Evolutionary conservation across 2,113 vertebrate species (phyloP).

Genomic region (Gymnorhina tibicen): DNA sequence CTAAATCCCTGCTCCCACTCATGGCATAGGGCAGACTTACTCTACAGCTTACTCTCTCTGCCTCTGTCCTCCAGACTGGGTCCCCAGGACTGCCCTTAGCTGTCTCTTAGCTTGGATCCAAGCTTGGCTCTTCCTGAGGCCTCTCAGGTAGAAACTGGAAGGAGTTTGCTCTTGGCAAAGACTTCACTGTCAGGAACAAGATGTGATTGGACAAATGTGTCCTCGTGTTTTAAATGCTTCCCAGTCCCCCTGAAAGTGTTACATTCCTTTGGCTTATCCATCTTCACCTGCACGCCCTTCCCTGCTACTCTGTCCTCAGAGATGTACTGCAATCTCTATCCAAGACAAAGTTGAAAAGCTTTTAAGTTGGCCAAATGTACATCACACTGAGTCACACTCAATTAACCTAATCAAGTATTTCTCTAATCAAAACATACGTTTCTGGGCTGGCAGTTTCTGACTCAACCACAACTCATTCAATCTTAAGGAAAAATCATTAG

Average conservation of each 20-base stretch:
- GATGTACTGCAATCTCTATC: neutral
- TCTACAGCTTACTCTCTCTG: neutral
- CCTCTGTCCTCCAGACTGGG: neutral
- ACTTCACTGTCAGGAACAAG: neutral
- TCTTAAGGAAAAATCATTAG: constrained; percentile 56
- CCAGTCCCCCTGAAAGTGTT: neutral
- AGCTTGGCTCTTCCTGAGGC: accelerated
- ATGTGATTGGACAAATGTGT: neutral
- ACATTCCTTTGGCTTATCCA: accelerated
- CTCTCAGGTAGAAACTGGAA: neutral
- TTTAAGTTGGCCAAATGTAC: neutral
- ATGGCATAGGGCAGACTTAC: neutral
- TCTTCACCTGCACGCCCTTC: neutral
- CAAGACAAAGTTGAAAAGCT: constrained; percentile 12
- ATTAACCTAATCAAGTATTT: constrained; percentile 50
- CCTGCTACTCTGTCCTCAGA: neutral
- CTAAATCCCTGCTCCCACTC: neutral
- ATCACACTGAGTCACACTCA: constrained; percentile 12
- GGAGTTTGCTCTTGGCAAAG: neutral
- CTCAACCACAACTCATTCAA: constrained; percentile 44
- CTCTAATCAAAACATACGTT: constrained; percentile 38
- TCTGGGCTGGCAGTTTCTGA: constrained; percentile 37
- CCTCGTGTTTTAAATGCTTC: neutral
- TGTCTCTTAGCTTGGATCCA: neutral
- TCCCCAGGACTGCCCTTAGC: neutral